Percentiles rank a stretch among this genome's conserved stretches.
These are phyloP conservation scores for Cyrtodaria siliqua DNA, from an alignment of 2,888 invertebrate genomes.

Conservation along the genomic window DNA sequence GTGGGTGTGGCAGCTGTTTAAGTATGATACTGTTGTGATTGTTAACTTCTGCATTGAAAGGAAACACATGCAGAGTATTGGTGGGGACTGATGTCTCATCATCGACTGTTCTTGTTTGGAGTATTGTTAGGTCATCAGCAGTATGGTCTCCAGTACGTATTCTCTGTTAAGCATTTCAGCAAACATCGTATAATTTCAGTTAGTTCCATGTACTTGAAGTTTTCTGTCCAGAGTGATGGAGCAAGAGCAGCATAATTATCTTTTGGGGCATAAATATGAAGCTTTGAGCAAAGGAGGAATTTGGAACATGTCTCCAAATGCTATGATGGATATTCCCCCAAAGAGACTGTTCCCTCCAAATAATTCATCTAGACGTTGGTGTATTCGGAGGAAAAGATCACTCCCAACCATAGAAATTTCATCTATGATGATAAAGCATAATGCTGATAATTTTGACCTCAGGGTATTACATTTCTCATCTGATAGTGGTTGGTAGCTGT, in stretches of 20 bases:
- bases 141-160: constrained; percentile 27
- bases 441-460: constrained; percentile 9
- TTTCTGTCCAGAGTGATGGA: constrained; percentile 6
- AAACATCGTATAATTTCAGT: constrained; percentile 30
- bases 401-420: constrained; percentile 36
- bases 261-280: constrained; percentile 1
- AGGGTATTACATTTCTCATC: constrained; percentile 34
- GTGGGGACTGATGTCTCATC: not conserved
- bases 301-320: constrained; percentile 21
- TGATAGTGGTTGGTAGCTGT: constrained; percentile 13
- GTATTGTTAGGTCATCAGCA: constrained; percentile 23
- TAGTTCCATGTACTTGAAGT: constrained; percentile 9
- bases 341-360: constrained; percentile 1
- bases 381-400: constrained; percentile 12
- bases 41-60: constrained; percentile 8
- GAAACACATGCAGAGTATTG: constrained; percentile 12
- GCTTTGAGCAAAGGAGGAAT: constrained; percentile 14
- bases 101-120: constrained; percentile 20
- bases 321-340: constrained; percentile 14
- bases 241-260: constrained; percentile 7
- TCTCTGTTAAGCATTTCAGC: constrained; percentile 30
- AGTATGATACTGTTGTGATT: not conserved
- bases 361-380: constrained; percentile 8
- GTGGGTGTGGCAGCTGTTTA: not conserved
- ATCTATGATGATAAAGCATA: constrained; percentile 27